Evolutionary conservation across 2,797 vertebrate species (phyloP).

Genomic region (Orestias chungarensis): DNA sequence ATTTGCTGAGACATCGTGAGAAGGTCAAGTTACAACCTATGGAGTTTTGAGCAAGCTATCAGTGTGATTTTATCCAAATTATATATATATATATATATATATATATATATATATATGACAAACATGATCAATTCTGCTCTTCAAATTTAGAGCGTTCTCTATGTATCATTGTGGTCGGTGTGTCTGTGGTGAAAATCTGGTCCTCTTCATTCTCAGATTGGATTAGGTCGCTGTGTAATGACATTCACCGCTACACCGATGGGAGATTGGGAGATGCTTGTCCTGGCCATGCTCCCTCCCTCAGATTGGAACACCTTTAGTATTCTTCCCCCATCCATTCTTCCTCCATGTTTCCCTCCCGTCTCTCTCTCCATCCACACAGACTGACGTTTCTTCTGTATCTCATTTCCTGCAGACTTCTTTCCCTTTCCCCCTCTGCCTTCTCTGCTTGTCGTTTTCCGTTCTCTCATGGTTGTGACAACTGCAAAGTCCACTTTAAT

Average conservation of each 20-base stretch:
- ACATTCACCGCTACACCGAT: constrained; percentile 46
- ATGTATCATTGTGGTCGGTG: constrained; percentile 32
- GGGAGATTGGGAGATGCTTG: constrained; percentile 41
- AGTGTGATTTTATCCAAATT: too few species aligned
- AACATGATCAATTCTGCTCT: constrained; percentile 21
- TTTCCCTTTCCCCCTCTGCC: constrained; percentile 13
- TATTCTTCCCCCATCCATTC: constrained; percentile 65
- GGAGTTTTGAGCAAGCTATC: too few species aligned
- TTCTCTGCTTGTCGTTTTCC: constrained; percentile 1
- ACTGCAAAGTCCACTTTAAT: constrained; percentile 1
- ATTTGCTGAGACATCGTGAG: too few species aligned
- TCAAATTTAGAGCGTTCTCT: constrained; percentile 24
- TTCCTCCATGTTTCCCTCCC: constrained; percentile 31
- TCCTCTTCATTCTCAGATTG: constrained; percentile 50
- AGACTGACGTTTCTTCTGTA: constrained; percentile 48
- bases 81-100: too few species aligned
- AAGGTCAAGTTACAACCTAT: too few species aligned
- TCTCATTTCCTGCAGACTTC: constrained; percentile 36
- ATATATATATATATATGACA: too few species aligned
- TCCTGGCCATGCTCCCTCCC: constrained; percentile 41
- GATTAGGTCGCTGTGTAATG: constrained; percentile 37
- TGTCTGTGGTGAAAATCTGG: constrained; percentile 43
- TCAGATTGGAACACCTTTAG: constrained; percentile 65
- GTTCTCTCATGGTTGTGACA: constrained; percentile 7
- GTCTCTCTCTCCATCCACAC: constrained; percentile 42